Evolutionary conservation across 2,888 invertebrate species (phyloP).

Genomic region (Catocala nupta): DNA sequence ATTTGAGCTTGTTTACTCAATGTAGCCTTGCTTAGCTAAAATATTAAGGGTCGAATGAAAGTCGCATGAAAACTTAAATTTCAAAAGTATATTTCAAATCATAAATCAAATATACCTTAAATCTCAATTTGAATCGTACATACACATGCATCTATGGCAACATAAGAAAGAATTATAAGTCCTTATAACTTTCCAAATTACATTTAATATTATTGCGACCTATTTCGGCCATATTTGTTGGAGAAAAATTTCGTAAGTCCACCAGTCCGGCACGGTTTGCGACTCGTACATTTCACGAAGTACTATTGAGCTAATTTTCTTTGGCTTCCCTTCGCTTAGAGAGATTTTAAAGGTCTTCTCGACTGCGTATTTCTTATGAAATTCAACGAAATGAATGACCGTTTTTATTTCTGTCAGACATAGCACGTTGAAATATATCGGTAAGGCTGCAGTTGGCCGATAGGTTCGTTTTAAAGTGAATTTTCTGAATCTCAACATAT

Average conservation of each 20-base stretch:
- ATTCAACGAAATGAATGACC: slow-evolving; percentile 14
- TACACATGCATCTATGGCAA: background rate
- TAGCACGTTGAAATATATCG: slow-evolving; percentile 1
- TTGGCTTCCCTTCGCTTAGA: slow-evolving; percentile 41
- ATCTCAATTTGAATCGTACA: background rate
- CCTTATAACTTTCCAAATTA: slow-evolving; percentile 11
- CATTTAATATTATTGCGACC: slow-evolving; percentile 26
- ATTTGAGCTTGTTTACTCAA: no score
- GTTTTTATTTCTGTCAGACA: slow-evolving; percentile 6
- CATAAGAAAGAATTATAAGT: background rate
- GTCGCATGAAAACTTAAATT: no score
- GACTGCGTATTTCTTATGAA: slow-evolving; percentile 28
- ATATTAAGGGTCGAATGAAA: no score
- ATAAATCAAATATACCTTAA: background rate
- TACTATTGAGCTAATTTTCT: slow-evolving; percentile 49
- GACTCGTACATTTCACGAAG: slow-evolving; percentile 27
- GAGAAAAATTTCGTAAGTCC: slow-evolving; percentile 29
- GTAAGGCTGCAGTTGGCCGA: no score
- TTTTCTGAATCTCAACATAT: no score
- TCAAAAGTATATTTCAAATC: no score
- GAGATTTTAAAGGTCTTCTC: slow-evolving; percentile 33
- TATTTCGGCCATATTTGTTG: slow-evolving; percentile 27
- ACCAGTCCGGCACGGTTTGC: slow-evolving; percentile 27
- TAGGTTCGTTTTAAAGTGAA: no score
- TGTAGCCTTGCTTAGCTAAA: no score